Percentiles rank a stretch among this genome's conserved stretches.
These are phyloP conservation scores for Vicugna pacos DNA, from an alignment of 2,113 vertebrate genomes.

Conservation along the genomic window DNA sequence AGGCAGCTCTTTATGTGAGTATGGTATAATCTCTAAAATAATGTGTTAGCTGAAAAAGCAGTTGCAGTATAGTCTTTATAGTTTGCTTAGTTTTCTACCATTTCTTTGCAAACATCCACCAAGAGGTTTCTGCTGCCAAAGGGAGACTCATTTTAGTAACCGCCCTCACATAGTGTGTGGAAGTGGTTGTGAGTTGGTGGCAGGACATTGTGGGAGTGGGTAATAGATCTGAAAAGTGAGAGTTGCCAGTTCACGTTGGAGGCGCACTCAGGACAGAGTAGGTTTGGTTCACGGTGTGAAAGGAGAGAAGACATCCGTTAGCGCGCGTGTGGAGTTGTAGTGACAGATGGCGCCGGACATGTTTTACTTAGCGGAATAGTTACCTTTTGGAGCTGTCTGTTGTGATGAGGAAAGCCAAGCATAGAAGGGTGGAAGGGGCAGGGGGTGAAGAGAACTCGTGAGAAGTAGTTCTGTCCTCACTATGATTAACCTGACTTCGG, in stretches of 20 bases:
- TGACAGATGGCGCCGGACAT: not conserved
- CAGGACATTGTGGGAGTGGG: not conserved
- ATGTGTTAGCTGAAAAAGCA: conserved; percentile 44
- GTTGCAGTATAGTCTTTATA: not conserved
- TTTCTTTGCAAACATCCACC: conserved; percentile 25
- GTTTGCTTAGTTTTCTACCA: not conserved
- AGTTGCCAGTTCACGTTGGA: not conserved
- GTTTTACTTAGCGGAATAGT: conserved; percentile 30
- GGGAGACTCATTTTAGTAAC: not conserved
- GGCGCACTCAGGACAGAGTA: not conserved
- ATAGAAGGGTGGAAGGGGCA: not conserved
- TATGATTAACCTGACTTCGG: conserved; percentile 58
- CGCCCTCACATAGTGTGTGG: not conserved
- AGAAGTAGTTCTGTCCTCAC: conserved; percentile 48
- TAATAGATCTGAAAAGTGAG: conserved; percentile 28
- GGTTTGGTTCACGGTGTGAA: not conserved
- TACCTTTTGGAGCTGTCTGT: not conserved
- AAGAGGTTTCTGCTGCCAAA: conserved; percentile 35
- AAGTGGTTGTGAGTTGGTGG: conserved; percentile 41
- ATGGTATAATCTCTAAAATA: conserved; percentile 20
- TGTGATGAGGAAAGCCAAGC: conserved; percentile 46
- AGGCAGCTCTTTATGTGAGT: not conserved
- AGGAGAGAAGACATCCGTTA: conserved; percentile 2
- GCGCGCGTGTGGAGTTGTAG: not conserved
- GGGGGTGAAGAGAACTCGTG: conserved; percentile 41